phyloP scores from a whole-genome alignment of 2,797 vertebrate species.

The Valencia hispanica region DNA sequence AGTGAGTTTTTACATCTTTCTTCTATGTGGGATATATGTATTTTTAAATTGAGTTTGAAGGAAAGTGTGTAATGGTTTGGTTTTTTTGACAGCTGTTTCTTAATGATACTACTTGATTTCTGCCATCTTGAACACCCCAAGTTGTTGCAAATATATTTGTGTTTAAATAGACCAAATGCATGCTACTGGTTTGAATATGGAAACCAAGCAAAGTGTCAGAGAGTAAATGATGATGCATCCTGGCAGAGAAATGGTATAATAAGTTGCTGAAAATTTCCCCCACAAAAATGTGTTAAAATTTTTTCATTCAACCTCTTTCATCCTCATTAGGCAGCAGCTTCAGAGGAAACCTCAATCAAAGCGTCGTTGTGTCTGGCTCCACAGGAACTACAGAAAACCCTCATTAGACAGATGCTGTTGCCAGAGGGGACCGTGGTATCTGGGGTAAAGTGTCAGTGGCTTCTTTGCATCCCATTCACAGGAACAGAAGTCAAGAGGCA shows the following conservation, averaged over 20 bases:
- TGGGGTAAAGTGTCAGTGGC: conserved; percentile 67
- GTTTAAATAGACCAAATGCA: background rate
- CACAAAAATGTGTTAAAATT: background rate
- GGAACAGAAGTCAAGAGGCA: conserved; percentile 63
- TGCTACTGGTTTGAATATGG: background rate
- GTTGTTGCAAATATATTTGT: background rate
- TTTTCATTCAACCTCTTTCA: conserved; percentile 10
- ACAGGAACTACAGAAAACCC: conserved; percentile 49
- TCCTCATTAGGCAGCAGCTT: conserved; percentile 17
- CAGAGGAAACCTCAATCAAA: conserved; percentile 52
- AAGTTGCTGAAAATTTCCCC: background rate
- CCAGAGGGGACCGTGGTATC: conserved; percentile 63
- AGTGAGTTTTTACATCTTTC: background rate
- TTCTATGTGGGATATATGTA: background rate
- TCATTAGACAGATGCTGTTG: conserved; percentile 73
- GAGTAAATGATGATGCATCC: background rate
- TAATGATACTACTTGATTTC: background rate
- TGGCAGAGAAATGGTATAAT: background rate
- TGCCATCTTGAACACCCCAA: background rate
- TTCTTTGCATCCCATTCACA: conserved; percentile 48
- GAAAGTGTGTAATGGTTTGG: background rate
- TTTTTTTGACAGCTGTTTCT: background rate
- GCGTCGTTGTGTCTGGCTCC: conserved; percentile 56
- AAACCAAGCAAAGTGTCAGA: background rate
- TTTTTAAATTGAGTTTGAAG: background rate